Conservation (phyloP, 1,140 invertebrate species). For the Nixonia krombeini region DNA sequence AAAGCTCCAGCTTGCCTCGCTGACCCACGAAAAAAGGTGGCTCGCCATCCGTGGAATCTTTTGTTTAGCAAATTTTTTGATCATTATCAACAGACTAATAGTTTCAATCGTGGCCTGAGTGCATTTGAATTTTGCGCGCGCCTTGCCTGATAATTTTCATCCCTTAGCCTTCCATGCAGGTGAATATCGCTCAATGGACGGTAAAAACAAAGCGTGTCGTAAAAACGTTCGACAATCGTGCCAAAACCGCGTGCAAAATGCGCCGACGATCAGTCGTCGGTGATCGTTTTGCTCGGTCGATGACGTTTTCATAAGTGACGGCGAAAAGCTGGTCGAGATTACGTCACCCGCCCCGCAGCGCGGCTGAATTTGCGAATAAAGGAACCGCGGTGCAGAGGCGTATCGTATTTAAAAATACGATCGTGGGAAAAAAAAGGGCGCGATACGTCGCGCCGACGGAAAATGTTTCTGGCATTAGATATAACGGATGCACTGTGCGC, state of each 20-base stretch:
- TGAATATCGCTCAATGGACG: conserved; percentile 55
- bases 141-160: conserved; percentile 48
- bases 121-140: conserved; percentile 53
- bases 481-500: conserved; percentile 66
- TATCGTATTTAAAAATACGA: conserved; percentile 39
- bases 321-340: too few relatives aligned
- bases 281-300: too few relatives aligned
- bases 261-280: too few relatives aligned
- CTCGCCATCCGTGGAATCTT: conserved; percentile 72
- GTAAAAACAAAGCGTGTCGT: conserved; percentile 51
- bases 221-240: too few relatives aligned
- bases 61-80: conserved; percentile 73
- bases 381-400: too few relatives aligned
- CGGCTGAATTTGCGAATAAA: too few relatives aligned
- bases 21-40: conserved; percentile 70
- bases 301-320: too few relatives aligned
- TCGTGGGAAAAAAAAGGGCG: conserved; percentile 37
- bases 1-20: conserved; percentile 68
- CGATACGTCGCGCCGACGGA: conserved; percentile 34
- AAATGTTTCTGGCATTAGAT: conserved; percentile 66
- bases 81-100: conserved; percentile 69
- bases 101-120: conserved; percentile 56
- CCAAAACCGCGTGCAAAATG: too few relatives aligned
- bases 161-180: conserved; percentile 51
- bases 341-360: too few relatives aligned